phyloP scores from a whole-genome alignment of 2,888 invertebrate species.

The Molorchus minor region DNA sequence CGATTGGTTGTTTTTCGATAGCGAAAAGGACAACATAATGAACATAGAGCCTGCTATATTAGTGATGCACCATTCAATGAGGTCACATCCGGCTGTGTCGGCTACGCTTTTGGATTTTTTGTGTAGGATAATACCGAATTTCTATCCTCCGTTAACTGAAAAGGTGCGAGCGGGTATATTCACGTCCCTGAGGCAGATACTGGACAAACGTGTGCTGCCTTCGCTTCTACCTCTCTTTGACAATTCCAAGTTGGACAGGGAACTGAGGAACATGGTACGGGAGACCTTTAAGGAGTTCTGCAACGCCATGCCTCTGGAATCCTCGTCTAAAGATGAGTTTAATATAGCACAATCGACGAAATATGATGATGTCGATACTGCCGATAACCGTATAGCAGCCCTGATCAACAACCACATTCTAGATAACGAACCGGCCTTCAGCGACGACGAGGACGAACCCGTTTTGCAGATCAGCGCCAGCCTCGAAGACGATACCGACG shows the following conservation, averaged over 20 bases:
- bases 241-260: slow-evolving; percentile 85
- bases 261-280: slow-evolving; percentile 82
- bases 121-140: slow-evolving; percentile 89
- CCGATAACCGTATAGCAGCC: slow-evolving; percentile 37
- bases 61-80: slow-evolving; percentile 93
- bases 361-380: slow-evolving; percentile 45
- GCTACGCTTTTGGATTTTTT: slow-evolving; percentile 91
- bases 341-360: slow-evolving; percentile 42
- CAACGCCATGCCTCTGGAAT: slow-evolving; percentile 54
- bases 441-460: slow-evolving; percentile 83
- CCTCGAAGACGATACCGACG: slow-evolving; percentile 73
- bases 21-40: slow-evolving; percentile 93
- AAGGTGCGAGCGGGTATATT: slow-evolving; percentile 84
- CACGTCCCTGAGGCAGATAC: slow-evolving; percentile 83
- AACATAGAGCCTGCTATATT: slow-evolving; percentile 94
- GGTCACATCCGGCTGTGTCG: slow-evolving; percentile 90
- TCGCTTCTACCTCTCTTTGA: slow-evolving; percentile 87
- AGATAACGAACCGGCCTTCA: slow-evolving; percentile 79
- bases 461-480: slow-evolving; percentile 56
- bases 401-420: slow-evolving; percentile 63
- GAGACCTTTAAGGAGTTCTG: slow-evolving; percentile 95
- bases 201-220: slow-evolving; percentile 92
- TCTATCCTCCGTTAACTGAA: slow-evolving; percentile 80
- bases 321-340: slow-evolving; percentile 46
- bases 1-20: slow-evolving; percentile 93